Percentiles rank a stretch among this genome's conserved stretches.
Conservation (phyloP, 2,888 invertebrate species). For the Drosophila macrospina region DNA sequence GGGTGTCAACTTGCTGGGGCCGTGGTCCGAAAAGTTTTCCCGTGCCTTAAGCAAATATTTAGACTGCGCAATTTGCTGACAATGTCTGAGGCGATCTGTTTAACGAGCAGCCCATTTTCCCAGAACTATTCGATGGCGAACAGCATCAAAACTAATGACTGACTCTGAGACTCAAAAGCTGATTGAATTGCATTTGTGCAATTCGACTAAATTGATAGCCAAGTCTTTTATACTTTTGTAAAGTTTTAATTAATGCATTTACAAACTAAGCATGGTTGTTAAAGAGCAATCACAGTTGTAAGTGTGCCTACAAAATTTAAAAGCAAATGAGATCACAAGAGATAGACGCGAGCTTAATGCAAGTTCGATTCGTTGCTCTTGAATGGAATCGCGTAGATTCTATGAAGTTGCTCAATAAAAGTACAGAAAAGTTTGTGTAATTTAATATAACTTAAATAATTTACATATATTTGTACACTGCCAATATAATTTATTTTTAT, state of each 20-base stretch:
- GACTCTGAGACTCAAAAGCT: conserved; percentile 21
- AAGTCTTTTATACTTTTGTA: not conserved
- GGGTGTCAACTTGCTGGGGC: conserved; percentile 71
- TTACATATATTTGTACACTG: too few relatives aligned
- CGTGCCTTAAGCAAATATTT: conserved; percentile 67
- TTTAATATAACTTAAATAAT: too few relatives aligned
- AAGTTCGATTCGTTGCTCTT: too few relatives aligned
- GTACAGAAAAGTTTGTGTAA: too few relatives aligned
- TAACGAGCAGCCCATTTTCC: conserved; percentile 34
- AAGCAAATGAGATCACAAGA: too few relatives aligned
- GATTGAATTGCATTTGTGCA: conserved; percentile 24
- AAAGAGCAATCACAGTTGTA: too few relatives aligned
- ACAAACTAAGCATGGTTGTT: not conserved
- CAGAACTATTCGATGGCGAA: conserved; percentile 2
- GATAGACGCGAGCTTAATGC: too few relatives aligned
- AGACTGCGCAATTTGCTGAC: conserved; percentile 71
- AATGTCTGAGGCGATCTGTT: conserved; percentile 55
- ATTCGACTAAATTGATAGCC: not conserved
- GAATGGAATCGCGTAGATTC: too few relatives aligned
- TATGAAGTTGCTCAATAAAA: too few relatives aligned
- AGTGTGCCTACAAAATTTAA: too few relatives aligned
- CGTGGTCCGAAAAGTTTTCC: conserved; percentile 67
- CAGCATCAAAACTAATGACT: conserved; percentile 24
- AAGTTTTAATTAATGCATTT: conserved; percentile 15
- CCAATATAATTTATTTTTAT: too few relatives aligned